Evolutionary conservation across 53 echinoderm and acorn worm species (phyloP).

Genomic region (Glandiceps talaboti): DNA sequence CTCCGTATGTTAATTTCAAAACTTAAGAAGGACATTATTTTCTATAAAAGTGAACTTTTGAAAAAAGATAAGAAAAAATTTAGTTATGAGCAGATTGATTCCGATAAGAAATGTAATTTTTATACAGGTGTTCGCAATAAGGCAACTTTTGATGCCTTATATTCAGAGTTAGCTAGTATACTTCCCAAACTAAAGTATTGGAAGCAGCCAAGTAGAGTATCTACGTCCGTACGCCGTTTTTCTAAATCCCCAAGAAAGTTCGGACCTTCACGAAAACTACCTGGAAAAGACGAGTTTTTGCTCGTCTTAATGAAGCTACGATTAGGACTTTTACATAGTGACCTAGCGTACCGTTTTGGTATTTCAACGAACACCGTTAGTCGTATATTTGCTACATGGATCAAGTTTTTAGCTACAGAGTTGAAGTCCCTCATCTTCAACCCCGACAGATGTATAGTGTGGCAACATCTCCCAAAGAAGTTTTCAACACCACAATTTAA

Average conservation of each 20-base stretch:
- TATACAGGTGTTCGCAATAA: not conserved
- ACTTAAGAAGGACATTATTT: not conserved
- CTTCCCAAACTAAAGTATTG: not conserved
- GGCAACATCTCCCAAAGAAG: too few species aligned
- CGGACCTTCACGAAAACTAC: not conserved
- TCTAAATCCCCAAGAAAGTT: not conserved
- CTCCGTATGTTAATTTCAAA: not conserved
- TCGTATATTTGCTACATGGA: not conserved
- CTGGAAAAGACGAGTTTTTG: conserved; percentile 7
- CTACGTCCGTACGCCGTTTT: not conserved
- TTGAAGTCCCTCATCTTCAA: not conserved
- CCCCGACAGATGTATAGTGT: too few species aligned
- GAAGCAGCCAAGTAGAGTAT: not conserved
- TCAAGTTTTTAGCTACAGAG: not conserved
- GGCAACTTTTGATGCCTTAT: not conserved
- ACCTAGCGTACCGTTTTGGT: conserved; percentile 11
- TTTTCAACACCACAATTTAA: too few species aligned
- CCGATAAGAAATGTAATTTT: not conserved
- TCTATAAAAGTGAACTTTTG: not conserved
- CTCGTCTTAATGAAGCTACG: conserved; percentile 12
- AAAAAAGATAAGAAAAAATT: too few species aligned
- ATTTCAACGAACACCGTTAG: conserved; percentile 6
- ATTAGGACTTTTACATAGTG: conserved; percentile 9
- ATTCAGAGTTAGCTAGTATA: not conserved
- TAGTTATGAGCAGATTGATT: not conserved